Evolutionary conservation across 2,113 vertebrate genomes (phyloP).

Genomic region (Epinephelus fuscoguttatus): DNA sequence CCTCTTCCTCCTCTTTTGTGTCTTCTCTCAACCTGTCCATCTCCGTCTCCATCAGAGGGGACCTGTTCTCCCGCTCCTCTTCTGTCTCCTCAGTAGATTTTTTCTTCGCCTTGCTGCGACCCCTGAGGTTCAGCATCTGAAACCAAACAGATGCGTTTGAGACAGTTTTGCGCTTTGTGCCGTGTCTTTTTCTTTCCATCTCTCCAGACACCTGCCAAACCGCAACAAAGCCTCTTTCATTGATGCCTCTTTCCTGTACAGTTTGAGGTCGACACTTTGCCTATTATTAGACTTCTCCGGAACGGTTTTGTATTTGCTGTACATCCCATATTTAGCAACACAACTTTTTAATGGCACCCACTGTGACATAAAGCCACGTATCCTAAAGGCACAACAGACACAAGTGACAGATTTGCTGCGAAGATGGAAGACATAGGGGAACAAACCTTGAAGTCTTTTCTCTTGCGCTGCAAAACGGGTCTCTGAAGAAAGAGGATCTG

Average conservation of each 20-base stretch:
- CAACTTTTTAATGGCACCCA: conserved; percentile 56
- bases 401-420: conserved; percentile 67
- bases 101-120: conserved; percentile 81
- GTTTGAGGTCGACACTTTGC: conserved; percentile 48
- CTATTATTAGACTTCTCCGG: conserved; percentile 75
- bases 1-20: conserved; percentile 54
- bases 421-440: conserved; percentile 40
- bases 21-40: conserved; percentile 68
- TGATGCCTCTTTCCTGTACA: conserved; percentile 74
- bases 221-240: conserved; percentile 73
- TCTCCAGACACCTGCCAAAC: conserved; percentile 80
- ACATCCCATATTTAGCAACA: conserved; percentile 75
- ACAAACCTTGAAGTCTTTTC: conserved; percentile 93
- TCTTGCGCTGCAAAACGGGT: conserved; percentile 93
- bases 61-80: conserved; percentile 66
- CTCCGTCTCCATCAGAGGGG: conserved; percentile 73
- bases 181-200: conserved; percentile 55
- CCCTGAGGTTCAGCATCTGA: conserved; percentile 83
- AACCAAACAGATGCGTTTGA: conserved; percentile 70
- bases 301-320: conserved; percentile 63
- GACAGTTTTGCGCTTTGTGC: conserved; percentile 58
- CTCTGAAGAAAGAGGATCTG: conserved; percentile 99
- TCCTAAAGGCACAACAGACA: conserved; percentile 59
- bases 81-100: conserved; percentile 57
- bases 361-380: conserved; percentile 61